phyloP scores from a whole-genome alignment of 2,888 invertebrate species.

The Oscheius myriophilus region DNA sequence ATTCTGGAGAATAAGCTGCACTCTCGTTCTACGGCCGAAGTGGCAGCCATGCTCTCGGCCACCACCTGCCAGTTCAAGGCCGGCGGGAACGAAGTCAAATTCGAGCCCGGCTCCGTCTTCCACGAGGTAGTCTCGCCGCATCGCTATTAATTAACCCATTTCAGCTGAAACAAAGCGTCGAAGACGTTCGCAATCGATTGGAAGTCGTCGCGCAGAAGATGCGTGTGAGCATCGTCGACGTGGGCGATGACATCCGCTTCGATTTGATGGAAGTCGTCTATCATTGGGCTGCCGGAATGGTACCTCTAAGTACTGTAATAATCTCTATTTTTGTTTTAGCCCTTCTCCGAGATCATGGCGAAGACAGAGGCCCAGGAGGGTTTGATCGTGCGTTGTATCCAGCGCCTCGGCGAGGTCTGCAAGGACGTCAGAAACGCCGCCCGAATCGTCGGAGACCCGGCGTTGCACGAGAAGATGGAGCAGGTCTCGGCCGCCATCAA shows the following conservation, averaged over 20 bases:
- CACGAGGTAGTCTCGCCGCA: constrained; percentile 28
- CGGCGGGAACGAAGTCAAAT: constrained; percentile 39
- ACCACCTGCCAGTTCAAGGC: constrained; percentile 88
- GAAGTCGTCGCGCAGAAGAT: constrained; percentile 39
- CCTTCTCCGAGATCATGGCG: constrained; percentile 91
- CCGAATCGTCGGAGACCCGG: constrained; percentile 89
- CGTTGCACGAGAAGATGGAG: constrained; percentile 91
- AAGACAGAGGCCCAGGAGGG: constrained; percentile 95
- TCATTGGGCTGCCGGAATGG: constrained; percentile 91
- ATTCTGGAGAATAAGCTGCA: constrained; percentile 89
- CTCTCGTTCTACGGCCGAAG: constrained; percentile 78
- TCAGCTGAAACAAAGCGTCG: constrained; percentile 81
- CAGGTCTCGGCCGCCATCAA: constrained; percentile 87
- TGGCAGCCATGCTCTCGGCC: constrained; percentile 90
- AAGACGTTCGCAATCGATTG: constrained; percentile 71
- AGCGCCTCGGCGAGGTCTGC: constrained; percentile 90
- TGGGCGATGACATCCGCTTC: constrained; percentile 79
- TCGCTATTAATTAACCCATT: constrained; percentile 10
- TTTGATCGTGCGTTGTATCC: constrained; percentile 94
- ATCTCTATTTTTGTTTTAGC: constrained; percentile 74
- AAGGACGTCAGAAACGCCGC: constrained; percentile 90
- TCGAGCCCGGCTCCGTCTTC: constrained; percentile 35
- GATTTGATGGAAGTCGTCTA: constrained; percentile 92
- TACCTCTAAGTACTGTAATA: constrained; percentile 70
- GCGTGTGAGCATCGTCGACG: constrained; percentile 18